phyloP scores from a whole-genome alignment of 2,888 invertebrate species.

The Bimastos eiseni region DNA sequence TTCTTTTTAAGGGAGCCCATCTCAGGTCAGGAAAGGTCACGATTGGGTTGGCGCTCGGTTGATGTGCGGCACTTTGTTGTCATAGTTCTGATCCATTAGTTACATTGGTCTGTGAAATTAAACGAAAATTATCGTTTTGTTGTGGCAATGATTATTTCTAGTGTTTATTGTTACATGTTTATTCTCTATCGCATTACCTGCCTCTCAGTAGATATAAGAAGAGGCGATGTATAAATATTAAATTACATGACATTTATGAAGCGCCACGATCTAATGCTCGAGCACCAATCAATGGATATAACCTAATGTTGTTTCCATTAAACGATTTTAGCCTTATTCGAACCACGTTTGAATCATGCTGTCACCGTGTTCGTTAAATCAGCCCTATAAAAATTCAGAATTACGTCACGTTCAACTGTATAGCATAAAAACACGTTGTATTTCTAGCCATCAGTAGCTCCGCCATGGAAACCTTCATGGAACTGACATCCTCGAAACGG shows the following conservation, averaged over 20 bases:
- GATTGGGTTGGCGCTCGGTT: neutral
- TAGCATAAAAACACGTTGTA: neutral
- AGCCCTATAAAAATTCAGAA: neutral
- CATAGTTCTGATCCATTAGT: neutral
- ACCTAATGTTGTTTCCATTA: neutral
- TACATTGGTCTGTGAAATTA: neutral
- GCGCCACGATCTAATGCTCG: no score
- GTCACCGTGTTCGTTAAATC: neutral
- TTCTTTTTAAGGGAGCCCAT: slow-evolving; percentile 17
- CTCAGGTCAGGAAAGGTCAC: neutral
- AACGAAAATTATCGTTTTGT: neutral
- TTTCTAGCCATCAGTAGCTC: neutral
- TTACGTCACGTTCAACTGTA: neutral
- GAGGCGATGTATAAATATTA: no score
- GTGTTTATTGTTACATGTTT: no score
- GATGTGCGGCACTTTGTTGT: neutral
- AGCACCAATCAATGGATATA: no score
- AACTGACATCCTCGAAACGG: neutral
- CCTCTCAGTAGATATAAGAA: no score
- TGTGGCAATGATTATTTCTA: no score
- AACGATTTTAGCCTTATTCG: neutral
- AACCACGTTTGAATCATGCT: neutral
- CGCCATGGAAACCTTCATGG: slow-evolving; percentile 2
- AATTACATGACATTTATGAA: no score
- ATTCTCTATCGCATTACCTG: no score